These are phyloP conservation scores for Neoaliturus tenellus DNA, from an alignment of 2,888 invertebrate genomes.

Conservation along the genomic window DNA sequence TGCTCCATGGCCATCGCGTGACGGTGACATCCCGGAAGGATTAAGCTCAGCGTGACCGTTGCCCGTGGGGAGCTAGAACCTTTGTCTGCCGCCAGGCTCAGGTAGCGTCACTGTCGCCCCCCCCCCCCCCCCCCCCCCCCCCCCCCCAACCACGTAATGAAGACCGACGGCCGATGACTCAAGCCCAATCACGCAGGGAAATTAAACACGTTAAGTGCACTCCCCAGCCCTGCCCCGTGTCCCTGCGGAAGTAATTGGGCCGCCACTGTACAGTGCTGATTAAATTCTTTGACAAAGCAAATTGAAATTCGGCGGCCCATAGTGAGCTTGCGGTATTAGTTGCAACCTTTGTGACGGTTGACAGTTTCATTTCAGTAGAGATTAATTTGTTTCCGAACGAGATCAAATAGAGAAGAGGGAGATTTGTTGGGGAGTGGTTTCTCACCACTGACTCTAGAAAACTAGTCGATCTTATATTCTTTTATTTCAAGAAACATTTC, in stretches of 20 bases:
- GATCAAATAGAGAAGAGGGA: background rate
- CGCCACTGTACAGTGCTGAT: conserved; percentile 4
- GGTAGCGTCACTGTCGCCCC: conserved; percentile 1
- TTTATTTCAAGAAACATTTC: too few species aligned
- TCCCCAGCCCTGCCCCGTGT: conserved; percentile 11
- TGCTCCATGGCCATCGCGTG: background rate
- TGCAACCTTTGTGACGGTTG: background rate
- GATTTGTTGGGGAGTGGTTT: too few species aligned
- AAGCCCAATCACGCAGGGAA: conserved; percentile 38
- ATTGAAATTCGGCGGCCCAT: conserved; percentile 2
- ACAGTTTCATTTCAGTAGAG: background rate
- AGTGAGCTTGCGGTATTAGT: conserved; percentile 18
- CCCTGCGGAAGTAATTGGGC: conserved; percentile 26
- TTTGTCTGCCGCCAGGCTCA: background rate
- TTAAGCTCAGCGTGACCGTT: conserved; percentile 15
- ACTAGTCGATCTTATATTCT: too few species aligned
- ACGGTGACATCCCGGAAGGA: conserved; percentile 11
- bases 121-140: background rate
- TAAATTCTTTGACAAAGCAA: conserved; percentile 39
- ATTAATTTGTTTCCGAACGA: background rate
- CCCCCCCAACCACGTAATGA: background rate
- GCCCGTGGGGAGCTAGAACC: background rate
- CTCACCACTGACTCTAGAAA: too few species aligned
- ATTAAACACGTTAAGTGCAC: conserved; percentile 34
- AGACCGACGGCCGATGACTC: conserved; percentile 40